Evolutionary conservation across 2,888 invertebrate genomes (phyloP).

Genomic region (Scaptomyza reducta): DNA sequence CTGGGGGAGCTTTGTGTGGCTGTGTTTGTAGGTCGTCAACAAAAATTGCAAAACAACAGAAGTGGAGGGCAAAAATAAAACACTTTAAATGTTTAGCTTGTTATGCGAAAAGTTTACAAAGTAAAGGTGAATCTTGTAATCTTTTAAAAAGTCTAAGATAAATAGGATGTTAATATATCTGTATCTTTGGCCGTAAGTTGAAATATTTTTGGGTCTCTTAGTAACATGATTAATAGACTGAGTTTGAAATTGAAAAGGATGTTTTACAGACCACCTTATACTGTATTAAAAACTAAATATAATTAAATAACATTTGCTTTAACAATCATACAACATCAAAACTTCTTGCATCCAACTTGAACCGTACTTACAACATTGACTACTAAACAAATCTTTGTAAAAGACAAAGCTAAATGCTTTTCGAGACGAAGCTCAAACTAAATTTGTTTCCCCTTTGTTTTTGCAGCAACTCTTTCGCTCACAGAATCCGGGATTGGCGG

Average conservation of each 20-base stretch:
- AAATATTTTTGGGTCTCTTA: background rate
- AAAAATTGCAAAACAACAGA: constrained; percentile 35
- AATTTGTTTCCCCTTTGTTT: background rate
- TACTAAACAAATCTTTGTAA: no score
- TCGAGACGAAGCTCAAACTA: background rate
- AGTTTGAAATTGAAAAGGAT: no score
- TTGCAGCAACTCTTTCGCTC: constrained; percentile 94
- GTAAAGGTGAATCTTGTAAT: background rate
- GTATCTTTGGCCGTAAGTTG: no score
- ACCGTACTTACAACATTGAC: constrained; percentile 24
- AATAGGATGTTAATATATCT: background rate
- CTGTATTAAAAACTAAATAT: no score
- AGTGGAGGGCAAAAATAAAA: background rate
- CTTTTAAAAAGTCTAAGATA: background rate
- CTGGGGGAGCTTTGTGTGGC: constrained; percentile 12
- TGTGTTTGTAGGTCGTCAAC: constrained; percentile 5
- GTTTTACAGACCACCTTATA: no score
- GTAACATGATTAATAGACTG: background rate
- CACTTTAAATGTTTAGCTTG: constrained; percentile 1
- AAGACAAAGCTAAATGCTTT: background rate
- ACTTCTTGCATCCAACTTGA: background rate
- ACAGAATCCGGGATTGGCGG: constrained; percentile 90
- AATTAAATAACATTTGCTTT: no score
- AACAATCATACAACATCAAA: no score
- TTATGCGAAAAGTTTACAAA: constrained; percentile 2